These are phyloP conservation scores for Cosmia pyralina DNA, from an alignment of 2,888 invertebrate genomes.

Conservation along the genomic window DNA sequence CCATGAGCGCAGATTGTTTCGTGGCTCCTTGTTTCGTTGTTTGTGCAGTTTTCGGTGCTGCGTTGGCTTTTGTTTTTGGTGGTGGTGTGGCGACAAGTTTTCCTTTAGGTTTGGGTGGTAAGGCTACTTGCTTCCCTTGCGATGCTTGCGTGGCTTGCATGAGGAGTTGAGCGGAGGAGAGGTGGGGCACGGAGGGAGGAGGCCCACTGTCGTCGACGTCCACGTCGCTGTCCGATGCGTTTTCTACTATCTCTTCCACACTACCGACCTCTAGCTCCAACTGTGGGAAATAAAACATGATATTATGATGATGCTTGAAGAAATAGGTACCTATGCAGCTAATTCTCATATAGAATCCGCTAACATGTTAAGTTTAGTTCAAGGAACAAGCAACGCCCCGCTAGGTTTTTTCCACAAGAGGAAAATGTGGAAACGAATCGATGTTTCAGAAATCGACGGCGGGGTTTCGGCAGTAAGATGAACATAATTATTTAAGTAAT, in stretches of 20 bases:
- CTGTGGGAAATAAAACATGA: constrained; percentile 54
- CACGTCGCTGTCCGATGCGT: constrained; percentile 85
- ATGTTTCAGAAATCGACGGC: background rate
- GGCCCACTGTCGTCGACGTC: constrained; percentile 83
- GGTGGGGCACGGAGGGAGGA: constrained; percentile 69
- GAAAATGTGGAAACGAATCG: background rate
- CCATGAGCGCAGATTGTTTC: constrained; percentile 74
- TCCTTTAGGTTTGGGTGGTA: constrained; percentile 67
- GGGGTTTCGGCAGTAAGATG: background rate
- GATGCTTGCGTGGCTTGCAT: constrained; percentile 82
- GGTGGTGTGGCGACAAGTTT: constrained; percentile 74
- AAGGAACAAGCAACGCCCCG: background rate
- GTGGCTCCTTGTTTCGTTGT: constrained; percentile 49
- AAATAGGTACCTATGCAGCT: background rate
- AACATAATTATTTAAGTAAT: background rate
- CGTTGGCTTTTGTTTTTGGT: constrained; percentile 68
- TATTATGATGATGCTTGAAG: background rate
- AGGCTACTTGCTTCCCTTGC: constrained; percentile 73
- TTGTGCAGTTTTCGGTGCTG: constrained; percentile 60
- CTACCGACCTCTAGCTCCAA: constrained; percentile 78
- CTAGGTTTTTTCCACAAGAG: background rate
- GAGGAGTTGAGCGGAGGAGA: constrained; percentile 84
- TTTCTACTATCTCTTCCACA: constrained; percentile 78
- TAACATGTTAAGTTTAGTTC: background rate
- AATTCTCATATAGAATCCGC: background rate